Base-by-base conservation (phyloP, 2,888 invertebrate genomes). In the Biston betularia region DNA sequence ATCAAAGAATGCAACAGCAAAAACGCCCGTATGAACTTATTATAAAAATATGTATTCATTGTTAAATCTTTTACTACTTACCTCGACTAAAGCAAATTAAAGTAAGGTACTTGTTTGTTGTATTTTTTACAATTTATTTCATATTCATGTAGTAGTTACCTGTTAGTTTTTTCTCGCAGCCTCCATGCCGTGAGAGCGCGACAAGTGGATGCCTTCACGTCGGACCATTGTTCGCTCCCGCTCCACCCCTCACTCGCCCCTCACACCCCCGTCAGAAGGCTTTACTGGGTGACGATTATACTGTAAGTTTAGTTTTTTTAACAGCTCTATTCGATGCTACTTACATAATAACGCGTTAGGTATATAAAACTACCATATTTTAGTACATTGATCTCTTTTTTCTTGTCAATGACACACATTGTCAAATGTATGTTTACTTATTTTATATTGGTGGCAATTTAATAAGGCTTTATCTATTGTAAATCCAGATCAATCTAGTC, bases 131-230 rank as follows among this genome's bases (percentile, higher is more conserved):
- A 57, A 48, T 38, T 40, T 59, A 54, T 65, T 65, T 59, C 38
- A 54, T 54, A 35, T 52, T 11, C 34, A n/a, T 45, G 33, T 52
- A 34, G 12, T 66, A 24, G 24, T 24, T n/a, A 66, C 67, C 67
- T 67, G 63, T 67, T 62, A 49, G 44, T 81, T 79, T 81, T 83
- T 82, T 77, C 75, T 71, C 74, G 77, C 86, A 86, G 88, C 86
- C 88, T 87, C 84, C 83, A 49, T 38, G 38, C 38, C 86, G 87
- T 87, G 87, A 82, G 87, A 87, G 81, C 87, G 87, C 89, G 88
- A 89, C 93, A 92, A 93, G 93, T 93, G 93, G 88, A 93, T 93
- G 89, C 93, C 93, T 82, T 87, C 93, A 93, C 93, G 93, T 93
- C 84, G 88, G 71, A 65, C 89, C 80, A 92, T 92, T 93, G 93